These are phyloP conservation scores for Acanthisitta chloris DNA, from an alignment of 2,113 vertebrate genomes.

Conservation along the genomic window DNA sequence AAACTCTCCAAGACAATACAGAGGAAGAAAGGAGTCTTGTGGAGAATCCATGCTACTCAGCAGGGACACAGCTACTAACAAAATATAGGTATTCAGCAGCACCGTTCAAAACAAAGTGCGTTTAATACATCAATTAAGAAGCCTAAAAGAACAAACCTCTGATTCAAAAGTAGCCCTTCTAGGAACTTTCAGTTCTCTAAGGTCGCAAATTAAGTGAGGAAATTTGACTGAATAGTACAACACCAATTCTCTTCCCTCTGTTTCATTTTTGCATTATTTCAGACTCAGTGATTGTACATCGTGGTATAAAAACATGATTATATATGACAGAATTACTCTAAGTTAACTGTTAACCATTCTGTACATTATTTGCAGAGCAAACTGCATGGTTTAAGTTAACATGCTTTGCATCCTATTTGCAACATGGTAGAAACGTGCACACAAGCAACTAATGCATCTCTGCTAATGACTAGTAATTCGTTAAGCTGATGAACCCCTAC, in stretches of 20 bases:
- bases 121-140: background rate
- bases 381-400: background rate
- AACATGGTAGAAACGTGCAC: background rate
- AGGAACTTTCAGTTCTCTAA: background rate
- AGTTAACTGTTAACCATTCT: background rate
- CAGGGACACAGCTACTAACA: background rate
- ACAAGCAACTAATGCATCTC: background rate
- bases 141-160: background rate
- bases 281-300: background rate
- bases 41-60: background rate
- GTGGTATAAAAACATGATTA: background rate
- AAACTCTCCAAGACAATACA: background rate
- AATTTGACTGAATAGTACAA: background rate
- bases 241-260: background rate
- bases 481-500: constrained; percentile 29
- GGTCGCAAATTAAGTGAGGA: background rate
- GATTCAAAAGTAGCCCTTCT: background rate
- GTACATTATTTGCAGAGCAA: background rate
- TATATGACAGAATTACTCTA: background rate
- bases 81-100: background rate
- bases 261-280: background rate
- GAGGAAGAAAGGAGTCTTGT: background rate
- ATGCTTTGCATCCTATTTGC: background rate
- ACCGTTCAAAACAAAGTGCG: background rate
- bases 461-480: constrained; percentile 23